These are phyloP conservation scores for Bovichtus variegatus DNA, from an alignment of 2,797 vertebrate species.

Conservation along the genomic window DNA sequence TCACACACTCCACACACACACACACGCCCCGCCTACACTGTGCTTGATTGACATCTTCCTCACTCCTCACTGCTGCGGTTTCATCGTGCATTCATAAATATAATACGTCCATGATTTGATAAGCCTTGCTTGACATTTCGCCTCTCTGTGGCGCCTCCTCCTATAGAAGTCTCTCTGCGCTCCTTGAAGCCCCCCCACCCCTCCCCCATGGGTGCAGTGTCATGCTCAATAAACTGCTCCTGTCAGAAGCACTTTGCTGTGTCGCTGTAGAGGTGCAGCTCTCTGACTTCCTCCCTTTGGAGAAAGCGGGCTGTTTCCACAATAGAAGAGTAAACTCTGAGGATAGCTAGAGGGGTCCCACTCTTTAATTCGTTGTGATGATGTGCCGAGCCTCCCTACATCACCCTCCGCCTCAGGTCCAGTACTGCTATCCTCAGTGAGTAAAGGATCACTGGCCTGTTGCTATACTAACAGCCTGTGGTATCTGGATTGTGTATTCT, in stretches of 20 bases:
- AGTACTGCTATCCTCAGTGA: neutral
- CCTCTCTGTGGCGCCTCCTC: constrained; percentile 10
- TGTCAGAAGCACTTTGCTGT: constrained; percentile 64
- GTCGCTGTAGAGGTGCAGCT: constrained; percentile 35
- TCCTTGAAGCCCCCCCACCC: constrained; percentile 32
- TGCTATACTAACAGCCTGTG: neutral
- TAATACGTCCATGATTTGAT: neutral
- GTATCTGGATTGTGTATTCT: constrained; percentile 15
- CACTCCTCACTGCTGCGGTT: too few species aligned
- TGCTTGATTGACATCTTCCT: neutral
- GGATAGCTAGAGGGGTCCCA: constrained; percentile 26
- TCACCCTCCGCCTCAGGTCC: constrained; percentile 28
- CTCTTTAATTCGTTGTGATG: constrained; percentile 52
- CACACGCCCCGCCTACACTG: too few species aligned
- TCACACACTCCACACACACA: too few species aligned
- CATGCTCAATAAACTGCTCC: constrained; percentile 66
- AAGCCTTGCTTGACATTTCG: neutral
- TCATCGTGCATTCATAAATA: neutral
- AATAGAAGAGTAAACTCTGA: constrained; percentile 43
- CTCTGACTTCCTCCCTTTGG: constrained; percentile 19
- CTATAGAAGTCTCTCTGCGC: constrained; percentile 29
- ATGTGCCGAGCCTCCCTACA: constrained; percentile 29
- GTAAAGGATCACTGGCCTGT: neutral
- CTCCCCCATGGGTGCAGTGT: constrained; percentile 57
- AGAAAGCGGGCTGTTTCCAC: constrained; percentile 27